phyloP scores from a whole-genome alignment of 2,113 vertebrate species.

The Oncorhynchus nerka region DNA sequence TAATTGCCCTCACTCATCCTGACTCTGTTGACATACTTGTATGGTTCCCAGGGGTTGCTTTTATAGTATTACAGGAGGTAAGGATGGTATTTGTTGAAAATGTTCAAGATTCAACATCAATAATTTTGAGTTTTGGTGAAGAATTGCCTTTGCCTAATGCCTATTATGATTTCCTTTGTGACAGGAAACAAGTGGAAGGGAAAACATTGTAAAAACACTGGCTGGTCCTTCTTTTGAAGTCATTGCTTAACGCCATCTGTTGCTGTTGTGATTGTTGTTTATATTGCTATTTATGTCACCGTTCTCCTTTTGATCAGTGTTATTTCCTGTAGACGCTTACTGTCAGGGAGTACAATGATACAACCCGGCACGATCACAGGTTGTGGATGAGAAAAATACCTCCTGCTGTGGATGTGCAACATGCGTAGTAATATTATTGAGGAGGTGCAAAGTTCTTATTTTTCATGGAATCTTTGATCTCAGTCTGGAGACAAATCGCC shows the following conservation, averaged over 20 bases:
- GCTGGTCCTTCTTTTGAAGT: slow-evolving; percentile 12
- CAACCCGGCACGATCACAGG: not conserved
- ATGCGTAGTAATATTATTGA: no score
- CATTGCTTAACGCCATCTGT: slow-evolving; percentile 1
- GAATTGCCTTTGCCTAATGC: no score
- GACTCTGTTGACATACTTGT: not conserved
- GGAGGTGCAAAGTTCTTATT: not conserved
- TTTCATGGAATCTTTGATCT: not conserved
- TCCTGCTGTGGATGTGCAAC: not conserved
- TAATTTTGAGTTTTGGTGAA: no score
- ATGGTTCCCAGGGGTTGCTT: no score
- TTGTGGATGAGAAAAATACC: not conserved
- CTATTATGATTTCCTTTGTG: not conserved
- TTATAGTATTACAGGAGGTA: no score
- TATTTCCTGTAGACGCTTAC: slow-evolving; percentile 51
- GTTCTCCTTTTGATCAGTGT: slow-evolving; percentile 50
- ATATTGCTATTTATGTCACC: slow-evolving; percentile 46
- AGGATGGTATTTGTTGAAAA: no score
- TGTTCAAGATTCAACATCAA: no score
- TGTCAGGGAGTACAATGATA: not conserved
- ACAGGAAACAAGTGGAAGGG: not conserved
- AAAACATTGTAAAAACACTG: not conserved
- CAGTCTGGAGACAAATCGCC: not conserved
- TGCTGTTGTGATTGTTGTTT: slow-evolving; percentile 41
- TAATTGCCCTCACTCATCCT: not conserved